A percentile compares a stretch with the other conserved stretches of the same genome.
These are phyloP conservation scores for Hedychridium roseum DNA, from an alignment of 2,888 invertebrate genomes.

Conservation along the genomic window DNA sequence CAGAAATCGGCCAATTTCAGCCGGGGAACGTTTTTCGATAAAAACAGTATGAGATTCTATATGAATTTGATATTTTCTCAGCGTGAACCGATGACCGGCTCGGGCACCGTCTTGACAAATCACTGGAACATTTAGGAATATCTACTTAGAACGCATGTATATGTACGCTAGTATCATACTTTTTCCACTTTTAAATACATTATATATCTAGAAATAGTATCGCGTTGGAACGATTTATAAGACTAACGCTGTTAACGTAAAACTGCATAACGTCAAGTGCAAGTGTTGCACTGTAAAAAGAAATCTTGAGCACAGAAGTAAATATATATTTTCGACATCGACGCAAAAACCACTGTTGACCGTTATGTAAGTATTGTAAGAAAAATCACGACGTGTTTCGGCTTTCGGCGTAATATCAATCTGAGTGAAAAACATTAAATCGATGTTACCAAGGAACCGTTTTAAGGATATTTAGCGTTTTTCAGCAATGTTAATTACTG, in stretches of 20 bases:
- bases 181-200: slow-evolving; percentile 24
- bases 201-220: slow-evolving; percentile 57
- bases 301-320: no score
- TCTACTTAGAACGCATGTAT: slow-evolving; percentile 44
- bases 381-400: no score
- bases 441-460: no score
- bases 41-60: not conserved
- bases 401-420: no score
- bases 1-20: not conserved
- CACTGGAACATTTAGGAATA: slow-evolving; percentile 55
- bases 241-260: slow-evolving; percentile 37
- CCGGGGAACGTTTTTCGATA: not conserved
- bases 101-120: slow-evolving; percentile 48
- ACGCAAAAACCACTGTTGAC: no score
- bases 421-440: no score
- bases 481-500: no score
- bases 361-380: no score
- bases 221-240: slow-evolving; percentile 57
- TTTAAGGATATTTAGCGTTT: no score
- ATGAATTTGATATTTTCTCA: not conserved
- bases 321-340: no score
- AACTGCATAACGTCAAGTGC: no score
- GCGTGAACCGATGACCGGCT: slow-evolving; percentile 36
- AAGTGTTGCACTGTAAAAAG: no score
- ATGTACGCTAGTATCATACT: slow-evolving; percentile 28